Evolutionary conservation across 1,140 invertebrate species (phyloP).

Genomic region (Achroia grisella): DNA sequence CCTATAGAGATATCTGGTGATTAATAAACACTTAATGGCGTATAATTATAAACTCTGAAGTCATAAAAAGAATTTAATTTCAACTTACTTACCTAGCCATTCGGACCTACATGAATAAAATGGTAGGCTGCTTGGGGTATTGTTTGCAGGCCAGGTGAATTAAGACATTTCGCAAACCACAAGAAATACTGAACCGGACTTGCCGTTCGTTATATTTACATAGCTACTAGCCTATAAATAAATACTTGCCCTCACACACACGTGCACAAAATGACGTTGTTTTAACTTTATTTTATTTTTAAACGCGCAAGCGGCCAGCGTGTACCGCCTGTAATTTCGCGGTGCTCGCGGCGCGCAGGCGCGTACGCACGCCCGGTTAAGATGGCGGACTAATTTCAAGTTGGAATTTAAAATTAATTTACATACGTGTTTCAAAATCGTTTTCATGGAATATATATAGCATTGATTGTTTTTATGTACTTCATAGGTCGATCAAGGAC

Average conservation of each 20-base stretch:
- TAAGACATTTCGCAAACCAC: constrained; percentile 67
- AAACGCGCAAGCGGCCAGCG: constrained; percentile 54
- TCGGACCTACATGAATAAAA: too few species aligned
- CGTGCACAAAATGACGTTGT: constrained; percentile 69
- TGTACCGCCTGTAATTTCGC: constrained; percentile 67
- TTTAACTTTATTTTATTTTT: constrained; percentile 73
- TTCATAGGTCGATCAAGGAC: constrained; percentile 23
- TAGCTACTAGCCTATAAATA: constrained; percentile 72
- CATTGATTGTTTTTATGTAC: constrained; percentile 17
- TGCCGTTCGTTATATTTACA: constrained; percentile 62
- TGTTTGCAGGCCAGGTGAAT: constrained; percentile 33
- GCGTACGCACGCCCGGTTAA: constrained; percentile 59
- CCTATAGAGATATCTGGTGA: too few species aligned
- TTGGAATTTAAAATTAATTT: constrained; percentile 25
- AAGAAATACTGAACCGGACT: constrained; percentile 47
- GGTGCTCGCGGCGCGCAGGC: constrained; percentile 62
- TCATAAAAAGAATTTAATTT: too few species aligned
- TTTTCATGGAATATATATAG: neutral
- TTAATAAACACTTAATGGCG: too few species aligned
- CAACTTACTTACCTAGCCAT: too few species aligned
- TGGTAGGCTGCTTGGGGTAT: too few species aligned
- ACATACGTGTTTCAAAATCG: constrained; percentile 4
- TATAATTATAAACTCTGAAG: too few species aligned
- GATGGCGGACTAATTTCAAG: constrained; percentile 42
- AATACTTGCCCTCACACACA: constrained; percentile 68